A percentile compares a stretch with the other conserved stretches of the same genome.
Evolutionary conservation across 2,888 invertebrate species (phyloP).

Genomic region (Neria commutata): DNA sequence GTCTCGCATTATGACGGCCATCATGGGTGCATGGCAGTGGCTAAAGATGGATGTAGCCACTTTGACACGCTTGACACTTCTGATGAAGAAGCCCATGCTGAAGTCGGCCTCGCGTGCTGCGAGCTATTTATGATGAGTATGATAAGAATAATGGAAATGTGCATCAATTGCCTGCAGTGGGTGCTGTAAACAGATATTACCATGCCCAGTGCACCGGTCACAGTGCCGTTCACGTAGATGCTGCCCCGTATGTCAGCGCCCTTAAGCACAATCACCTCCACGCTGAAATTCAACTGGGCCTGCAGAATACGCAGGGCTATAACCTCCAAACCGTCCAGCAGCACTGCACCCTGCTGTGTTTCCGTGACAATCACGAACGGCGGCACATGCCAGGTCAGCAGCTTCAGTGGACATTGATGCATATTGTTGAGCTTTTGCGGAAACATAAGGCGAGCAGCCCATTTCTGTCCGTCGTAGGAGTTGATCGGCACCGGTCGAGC

Average conservation of each 20-base stretch:
- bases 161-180: too few relatives aligned
- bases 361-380: slow-evolving; percentile 32
- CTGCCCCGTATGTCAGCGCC: slow-evolving; percentile 36
- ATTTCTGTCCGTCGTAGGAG: slow-evolving; percentile 34
- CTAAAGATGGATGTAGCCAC: slow-evolving; percentile 39
- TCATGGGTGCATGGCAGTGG: slow-evolving; percentile 38
- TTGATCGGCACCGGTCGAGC: slow-evolving; percentile 38
- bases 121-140: slow-evolving; percentile 24
- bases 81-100: slow-evolving; percentile 40
- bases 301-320: slow-evolving; percentile 36
- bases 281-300: slow-evolving; percentile 37
- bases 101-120: slow-evolving; percentile 33
- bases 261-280: slow-evolving; percentile 20
- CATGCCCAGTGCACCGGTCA: slow-evolving; percentile 41
- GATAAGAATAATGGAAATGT: too few relatives aligned
- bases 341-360: slow-evolving; percentile 14
- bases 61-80: slow-evolving; percentile 27
- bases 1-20: slow-evolving; percentile 32
- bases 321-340: slow-evolving; percentile 40
- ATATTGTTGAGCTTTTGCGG: slow-evolving; percentile 44
- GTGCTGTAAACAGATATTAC: too few relatives aligned
- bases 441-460: slow-evolving; percentile 35
- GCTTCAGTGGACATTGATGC: slow-evolving; percentile 40
- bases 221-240: slow-evolving; percentile 45
- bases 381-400: slow-evolving; percentile 30